These are phyloP conservation scores for Drusus annulatus DNA, from an alignment of 1,140 invertebrate genomes.

Conservation along the genomic window DNA sequence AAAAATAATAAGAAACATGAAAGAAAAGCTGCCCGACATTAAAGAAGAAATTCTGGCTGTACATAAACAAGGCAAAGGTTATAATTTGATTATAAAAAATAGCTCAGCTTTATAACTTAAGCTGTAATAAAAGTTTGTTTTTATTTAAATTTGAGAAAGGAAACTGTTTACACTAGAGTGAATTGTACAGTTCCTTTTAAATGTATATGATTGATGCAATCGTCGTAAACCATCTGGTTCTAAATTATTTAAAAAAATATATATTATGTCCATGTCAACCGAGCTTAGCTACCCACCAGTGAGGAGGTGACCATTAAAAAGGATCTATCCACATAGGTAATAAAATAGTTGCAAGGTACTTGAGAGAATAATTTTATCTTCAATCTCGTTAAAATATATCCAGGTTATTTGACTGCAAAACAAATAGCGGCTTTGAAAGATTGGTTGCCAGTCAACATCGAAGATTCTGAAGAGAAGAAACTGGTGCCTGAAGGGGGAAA, in stretches of 20 bases:
- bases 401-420: conserved; percentile 56
- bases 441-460: conserved; percentile 69
- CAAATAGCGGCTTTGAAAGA: conserved; percentile 66
- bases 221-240: too few relatives aligned
- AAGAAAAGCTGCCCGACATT: conserved; percentile 68
- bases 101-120: neutral
- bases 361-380: conserved; percentile 48
- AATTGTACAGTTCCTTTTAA: too few relatives aligned
- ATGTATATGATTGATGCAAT: too few relatives aligned
- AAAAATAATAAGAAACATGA: conserved; percentile 71
- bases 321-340: too few relatives aligned
- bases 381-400: conserved; percentile 34
- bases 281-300: too few relatives aligned
- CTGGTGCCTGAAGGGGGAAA: conserved; percentile 77
- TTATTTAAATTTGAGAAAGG: too few relatives aligned
- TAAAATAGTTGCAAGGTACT: too few relatives aligned
- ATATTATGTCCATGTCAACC: too few relatives aligned
- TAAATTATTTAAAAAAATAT: too few relatives aligned
- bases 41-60: conserved; percentile 68
- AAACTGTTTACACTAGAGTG: too few relatives aligned
- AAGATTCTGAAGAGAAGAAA: conserved; percentile 68
- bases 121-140: too few relatives aligned
- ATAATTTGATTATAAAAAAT: neutral
- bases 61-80: conserved; percentile 48
- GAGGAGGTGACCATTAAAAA: too few relatives aligned